phyloP scores from a whole-genome alignment of 2,113 vertebrate species.

The Myotis lucifugus region DNA sequence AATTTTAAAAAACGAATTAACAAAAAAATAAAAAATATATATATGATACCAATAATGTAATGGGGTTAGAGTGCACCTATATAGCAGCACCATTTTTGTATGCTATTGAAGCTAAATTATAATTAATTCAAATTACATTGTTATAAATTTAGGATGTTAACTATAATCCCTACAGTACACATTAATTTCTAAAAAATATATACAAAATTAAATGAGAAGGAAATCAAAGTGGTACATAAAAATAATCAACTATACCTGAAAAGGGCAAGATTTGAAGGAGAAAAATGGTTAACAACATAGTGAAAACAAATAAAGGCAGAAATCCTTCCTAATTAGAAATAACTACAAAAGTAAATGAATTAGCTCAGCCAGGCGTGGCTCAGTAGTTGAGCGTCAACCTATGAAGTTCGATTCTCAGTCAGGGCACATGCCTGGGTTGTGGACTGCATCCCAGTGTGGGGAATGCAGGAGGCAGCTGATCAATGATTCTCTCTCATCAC shows the following conservation, averaged over 20 bases:
- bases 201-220: not conserved
- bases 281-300: not conserved
- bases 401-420: too few relatives aligned
- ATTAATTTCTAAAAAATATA: not conserved
- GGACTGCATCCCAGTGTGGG: too few relatives aligned
- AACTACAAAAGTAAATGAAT: not conserved
- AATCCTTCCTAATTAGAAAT: not conserved
- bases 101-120: not conserved
- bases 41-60: not conserved
- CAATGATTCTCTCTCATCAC: too few relatives aligned
- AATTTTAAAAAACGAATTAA: too few relatives aligned
- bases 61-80: not conserved
- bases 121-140: not conserved
- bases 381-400: too few relatives aligned
- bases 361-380: too few relatives aligned
- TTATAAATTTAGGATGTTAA: too few relatives aligned
- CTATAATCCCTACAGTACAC: not conserved
- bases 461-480: too few relatives aligned
- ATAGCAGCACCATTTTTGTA: not conserved
- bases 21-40: too few relatives aligned
- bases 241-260: not conserved
- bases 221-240: not conserved
- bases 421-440: too few relatives aligned
- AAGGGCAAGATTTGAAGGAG: not conserved
- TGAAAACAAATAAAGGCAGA: not conserved